phyloP scores from a whole-genome alignment of 2,888 invertebrate genomes.

The Campoplex capitator region DNA sequence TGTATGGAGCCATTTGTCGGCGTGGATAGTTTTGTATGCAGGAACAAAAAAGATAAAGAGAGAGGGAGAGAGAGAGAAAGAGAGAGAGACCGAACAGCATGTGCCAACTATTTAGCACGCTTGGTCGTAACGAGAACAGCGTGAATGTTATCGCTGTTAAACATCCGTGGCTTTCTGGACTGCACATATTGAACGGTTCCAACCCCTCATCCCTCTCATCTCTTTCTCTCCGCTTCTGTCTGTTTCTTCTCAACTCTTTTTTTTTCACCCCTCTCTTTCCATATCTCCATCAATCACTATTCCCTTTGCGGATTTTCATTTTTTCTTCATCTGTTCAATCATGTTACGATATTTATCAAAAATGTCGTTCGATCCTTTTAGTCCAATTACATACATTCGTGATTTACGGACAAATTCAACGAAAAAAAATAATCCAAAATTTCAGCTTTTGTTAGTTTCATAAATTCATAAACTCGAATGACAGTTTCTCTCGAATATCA shows the following conservation, averaged over 20 bases:
- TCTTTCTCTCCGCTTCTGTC: background rate
- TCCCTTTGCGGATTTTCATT: background rate
- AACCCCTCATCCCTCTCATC: constrained; percentile 18
- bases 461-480: background rate
- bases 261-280: background rate
- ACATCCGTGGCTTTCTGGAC: constrained; percentile 70
- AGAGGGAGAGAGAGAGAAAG: constrained; percentile 30
- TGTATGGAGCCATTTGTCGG: constrained; percentile 69
- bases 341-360: background rate
- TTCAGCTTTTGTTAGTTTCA: background rate
- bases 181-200: constrained; percentile 45
- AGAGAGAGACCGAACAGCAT: constrained; percentile 63
- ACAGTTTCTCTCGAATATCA: background rate
- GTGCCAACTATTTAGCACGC: constrained; percentile 74
- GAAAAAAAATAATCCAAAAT: too few species aligned
- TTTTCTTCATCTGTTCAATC: background rate
- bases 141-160: constrained; percentile 73
- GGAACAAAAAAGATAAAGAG: constrained; percentile 6
- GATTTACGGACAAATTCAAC: too few species aligned
- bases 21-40: background rate
- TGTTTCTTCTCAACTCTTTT: constrained; percentile 45
- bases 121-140: constrained; percentile 72
- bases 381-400: background rate
- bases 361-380: background rate
- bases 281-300: constrained; percentile 35